Percentiles rank a stretch among this genome's conserved stretches.
Conservation (phyloP, 1,140 invertebrate species). For the Paramacrobiotus metropolitanus region DNA sequence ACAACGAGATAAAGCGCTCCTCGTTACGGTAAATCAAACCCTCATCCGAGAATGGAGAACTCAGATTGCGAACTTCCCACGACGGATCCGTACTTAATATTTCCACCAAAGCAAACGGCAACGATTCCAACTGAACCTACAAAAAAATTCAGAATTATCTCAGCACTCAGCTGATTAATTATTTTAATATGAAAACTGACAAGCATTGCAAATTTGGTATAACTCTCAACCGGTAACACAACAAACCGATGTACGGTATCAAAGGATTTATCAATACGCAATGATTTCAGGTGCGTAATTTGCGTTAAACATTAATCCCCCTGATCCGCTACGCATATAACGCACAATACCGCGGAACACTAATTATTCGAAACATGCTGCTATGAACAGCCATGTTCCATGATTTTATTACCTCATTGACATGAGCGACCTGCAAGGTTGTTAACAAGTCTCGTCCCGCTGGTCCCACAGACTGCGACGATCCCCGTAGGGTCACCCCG, state of each 20-base stretch:
- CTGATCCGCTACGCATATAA: too few species aligned
- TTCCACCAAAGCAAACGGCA: neutral
- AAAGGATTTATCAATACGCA: neutral
- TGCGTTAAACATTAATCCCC: too few species aligned
- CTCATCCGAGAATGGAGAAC: neutral
- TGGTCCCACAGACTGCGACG: neutral
- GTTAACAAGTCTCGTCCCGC: neutral
- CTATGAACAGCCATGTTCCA: too few species aligned
- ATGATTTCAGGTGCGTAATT: too few species aligned
- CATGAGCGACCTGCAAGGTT: neutral
- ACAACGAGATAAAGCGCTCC: neutral
- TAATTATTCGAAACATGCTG: too few species aligned
- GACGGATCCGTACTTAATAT: neutral
- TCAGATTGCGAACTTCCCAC: neutral
- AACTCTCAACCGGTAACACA: too few species aligned
- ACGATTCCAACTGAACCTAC: neutral
- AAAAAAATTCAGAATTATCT: too few species aligned
- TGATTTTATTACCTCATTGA: conserved; percentile 5
- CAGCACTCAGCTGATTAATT: too few species aligned
- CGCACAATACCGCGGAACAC: too few species aligned
- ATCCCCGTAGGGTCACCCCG: neutral
- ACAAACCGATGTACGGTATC: neutral
- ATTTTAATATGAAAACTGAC: too few species aligned
- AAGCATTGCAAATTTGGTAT: too few species aligned
- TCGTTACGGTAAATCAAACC: neutral